Evolutionary conservation across 2,797 vertebrate genomes (phyloP).

Genomic region (Falco concolor): DNA sequence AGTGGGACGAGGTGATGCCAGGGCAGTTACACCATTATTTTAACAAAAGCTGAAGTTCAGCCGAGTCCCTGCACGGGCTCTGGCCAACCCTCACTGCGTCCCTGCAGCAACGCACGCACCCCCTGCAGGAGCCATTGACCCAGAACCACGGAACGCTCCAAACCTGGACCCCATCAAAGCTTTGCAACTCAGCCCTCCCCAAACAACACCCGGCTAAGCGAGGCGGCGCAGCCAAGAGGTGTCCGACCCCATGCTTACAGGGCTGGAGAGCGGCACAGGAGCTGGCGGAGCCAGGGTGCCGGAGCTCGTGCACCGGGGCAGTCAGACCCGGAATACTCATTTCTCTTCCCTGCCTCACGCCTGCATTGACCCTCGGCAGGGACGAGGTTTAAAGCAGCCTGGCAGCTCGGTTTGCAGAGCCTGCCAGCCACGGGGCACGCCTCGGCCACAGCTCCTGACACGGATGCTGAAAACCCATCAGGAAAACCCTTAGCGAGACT

Average conservation of each 20-base stretch:
- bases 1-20: accelerated
- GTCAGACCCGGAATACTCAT: accelerated
- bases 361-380: not conserved
- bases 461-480: not conserved
- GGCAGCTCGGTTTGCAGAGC: not conserved
- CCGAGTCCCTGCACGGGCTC: not conserved
- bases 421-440: not conserved
- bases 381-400: not conserved
- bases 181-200: not conserved
- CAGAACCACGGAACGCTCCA: not conserved
- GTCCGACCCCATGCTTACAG: accelerated
- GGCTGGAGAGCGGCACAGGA: not conserved
- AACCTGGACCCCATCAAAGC: not conserved
- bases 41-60: not conserved
- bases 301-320: not conserved
- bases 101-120: not conserved
- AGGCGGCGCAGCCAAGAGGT: not conserved
- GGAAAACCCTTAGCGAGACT: not conserved
- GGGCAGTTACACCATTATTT: not conserved
- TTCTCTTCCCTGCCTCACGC: not conserved
- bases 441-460: not conserved
- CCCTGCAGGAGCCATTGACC: not conserved
- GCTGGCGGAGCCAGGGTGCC: accelerated
- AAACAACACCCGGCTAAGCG: not conserved
- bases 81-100: not conserved